A percentile compares a stretch with the other conserved stretches of the same genome.
These are phyloP conservation scores for Limulus polyphemus DNA, from an alignment of 2,888 invertebrate genomes.

Conservation along the genomic window DNA sequence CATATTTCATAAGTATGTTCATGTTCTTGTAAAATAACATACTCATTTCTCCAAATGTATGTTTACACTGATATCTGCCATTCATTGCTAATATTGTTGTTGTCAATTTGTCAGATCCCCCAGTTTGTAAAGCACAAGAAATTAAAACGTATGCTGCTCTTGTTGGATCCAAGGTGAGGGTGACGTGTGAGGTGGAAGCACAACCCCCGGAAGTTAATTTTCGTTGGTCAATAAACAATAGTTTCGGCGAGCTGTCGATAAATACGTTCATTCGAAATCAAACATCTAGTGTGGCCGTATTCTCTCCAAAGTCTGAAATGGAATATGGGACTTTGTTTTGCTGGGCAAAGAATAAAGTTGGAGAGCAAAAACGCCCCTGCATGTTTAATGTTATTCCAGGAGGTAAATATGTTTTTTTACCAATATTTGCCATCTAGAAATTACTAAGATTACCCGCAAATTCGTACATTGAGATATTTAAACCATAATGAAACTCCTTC, in stretches of 20 bases:
- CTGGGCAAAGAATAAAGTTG: constrained; percentile 61
- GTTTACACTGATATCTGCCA: too few relatives aligned
- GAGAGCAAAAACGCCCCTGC: constrained; percentile 70
- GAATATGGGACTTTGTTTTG: constrained; percentile 81
- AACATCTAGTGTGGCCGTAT: constrained; percentile 13
- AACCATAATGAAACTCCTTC: too few relatives aligned
- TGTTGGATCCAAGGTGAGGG: constrained; percentile 22
- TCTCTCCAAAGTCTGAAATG: constrained; percentile 61
- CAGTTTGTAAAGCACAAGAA: too few relatives aligned
- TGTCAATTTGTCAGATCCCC: too few relatives aligned
- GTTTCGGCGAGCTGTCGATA: constrained; percentile 31
- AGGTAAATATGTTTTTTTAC: constrained; percentile 15
- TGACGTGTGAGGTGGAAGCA: constrained; percentile 68
- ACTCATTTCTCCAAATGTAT: too few relatives aligned
- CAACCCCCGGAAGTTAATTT: constrained; percentile 76
- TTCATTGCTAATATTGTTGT: too few relatives aligned
- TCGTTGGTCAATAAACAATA: constrained; percentile 85
- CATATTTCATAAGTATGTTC: too few relatives aligned
- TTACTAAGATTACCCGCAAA: too few relatives aligned
- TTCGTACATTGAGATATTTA: too few relatives aligned
- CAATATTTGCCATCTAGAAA: too few relatives aligned
- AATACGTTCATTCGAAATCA: constrained; percentile 9
- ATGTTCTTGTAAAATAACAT: too few relatives aligned
- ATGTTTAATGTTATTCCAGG: constrained; percentile 84
- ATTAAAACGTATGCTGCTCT: too few relatives aligned